A percentile compares a stretch with the other conserved stretches of the same genome.
These are phyloP conservation scores for Drosophila quinaria DNA, from an alignment of 2,888 invertebrate genomes.

Conservation along the genomic window DNA sequence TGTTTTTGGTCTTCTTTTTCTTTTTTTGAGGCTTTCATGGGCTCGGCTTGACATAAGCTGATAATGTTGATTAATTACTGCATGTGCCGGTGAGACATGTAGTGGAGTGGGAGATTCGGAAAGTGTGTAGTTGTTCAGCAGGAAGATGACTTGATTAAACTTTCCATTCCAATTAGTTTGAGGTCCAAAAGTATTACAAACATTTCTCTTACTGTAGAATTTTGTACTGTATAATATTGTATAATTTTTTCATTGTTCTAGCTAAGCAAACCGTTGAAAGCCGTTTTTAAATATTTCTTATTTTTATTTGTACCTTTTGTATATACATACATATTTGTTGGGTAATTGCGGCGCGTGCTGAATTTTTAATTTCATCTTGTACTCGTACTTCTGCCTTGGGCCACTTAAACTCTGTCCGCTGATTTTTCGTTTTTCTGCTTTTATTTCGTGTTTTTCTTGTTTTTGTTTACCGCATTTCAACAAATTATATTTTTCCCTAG, in stretches of 20 bases:
- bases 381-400: conserved; percentile 28
- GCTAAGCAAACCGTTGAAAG: not conserved
- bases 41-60: conserved; percentile 67
- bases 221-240: not conserved
- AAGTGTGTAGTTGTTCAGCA: conserved; percentile 6
- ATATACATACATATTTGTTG: conserved; percentile 20
- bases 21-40: conserved; percentile 25
- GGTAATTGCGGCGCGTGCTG: conserved; percentile 43
- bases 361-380: conserved; percentile 51
- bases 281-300: not conserved
- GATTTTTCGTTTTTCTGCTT: conserved; percentile 17
- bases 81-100: conserved; percentile 3
- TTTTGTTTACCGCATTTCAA: conserved; percentile 33
- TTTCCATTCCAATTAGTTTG: not conserved
- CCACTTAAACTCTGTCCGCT: conserved; percentile 21
- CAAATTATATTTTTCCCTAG: conserved; percentile 29
- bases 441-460: not conserved
- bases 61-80: conserved; percentile 71
- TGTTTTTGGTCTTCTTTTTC: conserved; percentile 4
- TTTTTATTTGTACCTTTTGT: not conserved
- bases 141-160: conserved; percentile 9
- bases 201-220: conserved; percentile 13
- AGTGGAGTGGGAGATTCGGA: not conserved
- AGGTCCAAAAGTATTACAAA: not conserved
- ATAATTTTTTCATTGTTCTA: conserved; percentile 9